Base-by-base conservation (phyloP, 1,140 invertebrate genomes). In the Habropoda laboriosa region DNA sequence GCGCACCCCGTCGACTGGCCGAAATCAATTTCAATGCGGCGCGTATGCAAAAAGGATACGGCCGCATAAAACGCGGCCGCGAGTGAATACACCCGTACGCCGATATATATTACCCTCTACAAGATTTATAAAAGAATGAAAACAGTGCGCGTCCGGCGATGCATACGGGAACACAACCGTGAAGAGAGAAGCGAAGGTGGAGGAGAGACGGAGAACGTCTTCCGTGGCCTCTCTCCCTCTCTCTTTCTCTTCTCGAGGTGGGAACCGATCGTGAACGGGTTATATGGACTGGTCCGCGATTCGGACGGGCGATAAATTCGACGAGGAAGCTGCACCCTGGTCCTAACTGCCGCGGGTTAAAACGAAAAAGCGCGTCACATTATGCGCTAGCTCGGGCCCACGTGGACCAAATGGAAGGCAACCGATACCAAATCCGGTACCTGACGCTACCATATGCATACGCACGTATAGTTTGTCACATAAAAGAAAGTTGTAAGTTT, bases 71-170 rank as follows among this genome's bases (percentile, higher is more conserved):
- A 55, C 75, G 64, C 78, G 76, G 35, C 16, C 35, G 53, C 70
- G 70, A 70, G 64, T 77, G 74, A 70, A 77, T 77, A 58, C 74
- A 57, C 74, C 74, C 42, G 45, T 35, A 57, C 67, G 18, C 53
- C 53, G 67, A 80, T 71, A 83, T 80, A 80, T 83, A 83, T 80
- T 72, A 63, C 77, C 81, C 45, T 63, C 57, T 60, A 67, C 72
- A 67, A 85, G 77, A 85, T 85, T 85, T 85, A 85, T 83, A 85
- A 73, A 85, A 83, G 83, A 83, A 83, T 83, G 81, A 85, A 85
- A 83, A 80, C 81, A 70, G 81, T 61, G 73, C 35, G 67, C 21
- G 49, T 32, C n/a, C 47, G 7, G 5, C 5, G 40, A 3, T 45
- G 6, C 0, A 24, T 7, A 35, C 7, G 21, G 16, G 30, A 2